Conservation (phyloP, 2,797 vertebrate species). For the Chelmon rostratus region DNA sequence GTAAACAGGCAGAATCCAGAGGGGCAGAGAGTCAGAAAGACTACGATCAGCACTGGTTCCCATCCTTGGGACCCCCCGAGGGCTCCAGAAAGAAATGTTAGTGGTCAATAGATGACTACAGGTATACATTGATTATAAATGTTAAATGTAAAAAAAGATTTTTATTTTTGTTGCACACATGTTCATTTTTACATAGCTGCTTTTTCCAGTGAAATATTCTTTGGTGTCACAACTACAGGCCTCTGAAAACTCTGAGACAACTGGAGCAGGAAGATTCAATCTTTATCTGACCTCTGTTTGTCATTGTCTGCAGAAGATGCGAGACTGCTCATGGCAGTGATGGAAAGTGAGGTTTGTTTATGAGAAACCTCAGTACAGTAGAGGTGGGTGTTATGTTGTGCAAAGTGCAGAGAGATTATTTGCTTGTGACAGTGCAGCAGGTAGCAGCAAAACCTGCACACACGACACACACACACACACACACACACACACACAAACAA, state of each 20-base stretch:
- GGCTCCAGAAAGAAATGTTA: background rate
- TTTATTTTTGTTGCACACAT: background rate
- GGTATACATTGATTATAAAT: background rate
- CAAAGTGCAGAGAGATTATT: conserved; percentile 52
- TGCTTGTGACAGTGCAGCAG: conserved; percentile 21
- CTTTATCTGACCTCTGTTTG: background rate
- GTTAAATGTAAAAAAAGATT: background rate
- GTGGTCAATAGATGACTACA: background rate
- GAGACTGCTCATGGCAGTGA: background rate
- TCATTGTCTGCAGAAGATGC: conserved; percentile 18
- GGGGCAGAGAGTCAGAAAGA: background rate
- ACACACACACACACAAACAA: background rate
- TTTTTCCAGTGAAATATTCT: background rate
- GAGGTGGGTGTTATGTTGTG: conserved; percentile 60
- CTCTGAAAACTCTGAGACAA: background rate
- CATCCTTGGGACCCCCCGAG: background rate
- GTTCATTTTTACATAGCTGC: background rate
- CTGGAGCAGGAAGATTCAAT: background rate
- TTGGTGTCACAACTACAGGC: background rate
- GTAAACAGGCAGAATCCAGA: background rate
- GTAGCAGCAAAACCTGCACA: conserved; percentile 32
- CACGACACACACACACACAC: background rate
- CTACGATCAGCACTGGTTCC: no score
- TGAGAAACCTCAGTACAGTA: conserved; percentile 32
- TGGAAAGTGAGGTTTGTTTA: conserved; percentile 40